Conservation (phyloP, 2,113 vertebrate genomes). For the Tragelaphus scriptus region DNA sequence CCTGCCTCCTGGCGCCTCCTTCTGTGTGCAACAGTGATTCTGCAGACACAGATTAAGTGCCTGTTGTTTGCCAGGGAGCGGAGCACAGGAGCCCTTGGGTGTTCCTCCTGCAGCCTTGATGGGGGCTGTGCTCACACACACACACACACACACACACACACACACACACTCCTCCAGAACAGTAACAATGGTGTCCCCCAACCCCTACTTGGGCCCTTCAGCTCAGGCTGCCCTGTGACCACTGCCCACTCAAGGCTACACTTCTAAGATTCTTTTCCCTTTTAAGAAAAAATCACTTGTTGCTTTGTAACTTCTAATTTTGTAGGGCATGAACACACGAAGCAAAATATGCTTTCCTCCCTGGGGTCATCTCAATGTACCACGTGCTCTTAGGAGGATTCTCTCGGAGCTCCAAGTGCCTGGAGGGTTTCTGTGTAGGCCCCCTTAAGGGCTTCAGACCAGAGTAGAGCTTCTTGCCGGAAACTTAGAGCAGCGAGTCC, state of each 20-base stretch:
- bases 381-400: rapidly evolving
- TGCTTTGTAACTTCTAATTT: neutral
- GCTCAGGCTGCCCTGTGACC: neutral
- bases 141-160: no score
- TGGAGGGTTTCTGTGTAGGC: neutral
- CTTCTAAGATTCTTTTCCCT: neutral
- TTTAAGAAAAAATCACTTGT: neutral
- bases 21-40: neutral
- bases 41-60: neutral
- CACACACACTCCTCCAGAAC: neutral
- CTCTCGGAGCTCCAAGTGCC: rapidly evolving
- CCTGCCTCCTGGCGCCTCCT: rapidly evolving
- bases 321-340: neutral
- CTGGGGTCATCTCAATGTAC: rapidly evolving
- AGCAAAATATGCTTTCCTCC: neutral
- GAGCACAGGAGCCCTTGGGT: neutral
- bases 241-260: neutral
- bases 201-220: neutral
- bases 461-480: neutral
- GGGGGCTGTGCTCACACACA: neutral
- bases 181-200: neutral
- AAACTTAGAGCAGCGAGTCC: neutral
- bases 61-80: neutral
- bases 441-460: neutral
- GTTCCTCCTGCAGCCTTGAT: neutral